Conservation (phyloP, 2,888 invertebrate species). For the Ochlodes sylvanus region DNA sequence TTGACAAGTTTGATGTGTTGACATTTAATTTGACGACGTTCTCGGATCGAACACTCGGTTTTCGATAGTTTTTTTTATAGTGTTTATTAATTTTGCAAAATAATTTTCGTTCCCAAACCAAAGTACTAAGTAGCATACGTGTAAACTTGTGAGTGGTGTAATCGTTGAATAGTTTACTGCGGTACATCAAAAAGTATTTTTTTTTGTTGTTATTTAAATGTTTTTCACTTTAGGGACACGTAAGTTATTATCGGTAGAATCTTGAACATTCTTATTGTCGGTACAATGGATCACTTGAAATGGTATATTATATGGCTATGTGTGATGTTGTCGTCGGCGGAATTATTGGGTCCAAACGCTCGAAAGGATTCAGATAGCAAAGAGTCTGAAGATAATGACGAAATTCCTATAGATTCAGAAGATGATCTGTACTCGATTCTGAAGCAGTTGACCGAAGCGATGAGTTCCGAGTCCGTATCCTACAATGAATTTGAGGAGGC, state of each 20-base stretch:
- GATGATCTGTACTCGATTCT: conserved; percentile 29
- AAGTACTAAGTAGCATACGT: conserved; percentile 49
- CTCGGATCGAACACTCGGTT: conserved; percentile 6
- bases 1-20: background rate
- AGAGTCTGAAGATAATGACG: conserved; percentile 59
- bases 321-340: conserved; percentile 59
- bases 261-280: conserved; percentile 49
- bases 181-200: background rate
- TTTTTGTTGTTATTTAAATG: conserved; percentile 10
- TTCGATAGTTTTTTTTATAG: conserved; percentile 31
- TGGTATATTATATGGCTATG: conserved; percentile 62
- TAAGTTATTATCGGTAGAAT: conserved; percentile 57
- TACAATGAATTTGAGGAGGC: conserved; percentile 70
- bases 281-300: conserved; percentile 61
- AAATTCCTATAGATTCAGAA: conserved; percentile 52
- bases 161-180: background rate
- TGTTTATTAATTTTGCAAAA: conserved; percentile 37
- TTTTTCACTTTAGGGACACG: conserved; percentile 63
- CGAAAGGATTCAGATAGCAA: conserved; percentile 57
- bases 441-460: conserved; percentile 59
- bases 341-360: conserved; percentile 68
- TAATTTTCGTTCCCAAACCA: conserved; percentile 43
- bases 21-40: conserved; percentile 5
- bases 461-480: conserved; percentile 64
- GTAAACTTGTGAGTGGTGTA: conserved; percentile 47